A percentile compares a stretch with the other conserved stretches of the same genome.
phyloP scores from a whole-genome alignment of 2,888 invertebrate species.

The Aleiodes testaceus region DNA sequence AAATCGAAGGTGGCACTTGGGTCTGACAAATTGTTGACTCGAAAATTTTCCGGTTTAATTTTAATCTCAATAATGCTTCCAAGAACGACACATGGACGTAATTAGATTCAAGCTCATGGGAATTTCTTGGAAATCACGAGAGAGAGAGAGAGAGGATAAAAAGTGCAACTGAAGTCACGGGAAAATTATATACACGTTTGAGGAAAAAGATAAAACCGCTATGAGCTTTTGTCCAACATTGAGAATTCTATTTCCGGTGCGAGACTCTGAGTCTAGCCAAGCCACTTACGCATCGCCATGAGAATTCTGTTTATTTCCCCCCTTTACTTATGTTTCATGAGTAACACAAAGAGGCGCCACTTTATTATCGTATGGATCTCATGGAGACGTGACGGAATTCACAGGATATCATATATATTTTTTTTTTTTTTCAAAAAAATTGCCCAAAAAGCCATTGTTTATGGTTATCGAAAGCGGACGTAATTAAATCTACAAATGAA shows the following conservation, averaged over 20 bases:
- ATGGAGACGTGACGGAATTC: slow-evolving; percentile 13
- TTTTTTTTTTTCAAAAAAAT: background rate
- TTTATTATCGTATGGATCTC: slow-evolving; percentile 28
- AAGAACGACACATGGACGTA: background rate
- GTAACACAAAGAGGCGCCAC: slow-evolving; percentile 5
- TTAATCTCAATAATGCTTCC: too few species aligned
- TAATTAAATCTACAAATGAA: background rate
- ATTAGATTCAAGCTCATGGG: slow-evolving; percentile 1
- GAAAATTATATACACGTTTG: slow-evolving; percentile 10
- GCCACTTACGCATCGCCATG: background rate
- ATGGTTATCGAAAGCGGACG: background rate
- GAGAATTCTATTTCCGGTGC: slow-evolving; percentile 53
- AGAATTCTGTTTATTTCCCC: slow-evolving; percentile 3
- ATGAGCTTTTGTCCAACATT: background rate
- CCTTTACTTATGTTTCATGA: background rate
- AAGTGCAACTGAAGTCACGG: too few species aligned
- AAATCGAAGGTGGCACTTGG: too few species aligned
- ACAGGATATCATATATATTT: background rate
- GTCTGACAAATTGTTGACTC: too few species aligned
- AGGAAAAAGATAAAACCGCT: background rate
- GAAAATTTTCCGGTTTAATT: too few species aligned
- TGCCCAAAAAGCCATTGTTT: slow-evolving; percentile 18
- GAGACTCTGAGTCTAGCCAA: background rate
- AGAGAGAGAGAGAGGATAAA: slow-evolving; percentile 31
- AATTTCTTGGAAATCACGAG: slow-evolving; percentile 6